Evolutionary conservation across 2,888 invertebrate species (phyloP).

Genomic region (Macrosoma leucophasiata): DNA sequence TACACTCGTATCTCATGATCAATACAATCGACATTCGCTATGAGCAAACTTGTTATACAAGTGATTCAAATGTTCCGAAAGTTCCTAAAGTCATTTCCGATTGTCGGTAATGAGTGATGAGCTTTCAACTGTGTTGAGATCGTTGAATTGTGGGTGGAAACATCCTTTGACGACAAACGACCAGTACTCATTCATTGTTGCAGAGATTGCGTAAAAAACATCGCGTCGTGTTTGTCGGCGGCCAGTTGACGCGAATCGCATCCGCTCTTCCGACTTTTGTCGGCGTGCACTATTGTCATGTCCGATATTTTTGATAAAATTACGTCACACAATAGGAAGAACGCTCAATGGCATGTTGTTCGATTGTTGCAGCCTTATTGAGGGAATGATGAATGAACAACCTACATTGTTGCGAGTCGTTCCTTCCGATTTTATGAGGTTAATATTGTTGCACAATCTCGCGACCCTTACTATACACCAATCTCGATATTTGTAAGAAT

Average conservation of each 20-base stretch:
- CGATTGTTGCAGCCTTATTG: constrained; percentile 70
- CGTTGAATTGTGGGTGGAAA: constrained; percentile 73
- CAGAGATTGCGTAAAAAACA: constrained; percentile 61
- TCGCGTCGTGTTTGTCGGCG: constrained; percentile 55
- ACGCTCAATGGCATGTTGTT: constrained; percentile 64
- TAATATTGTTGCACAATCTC: constrained; percentile 50
- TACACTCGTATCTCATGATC: constrained; percentile 32
- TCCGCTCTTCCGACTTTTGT: constrained; percentile 75
- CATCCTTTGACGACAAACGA: constrained; percentile 65
- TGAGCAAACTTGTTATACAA: constrained; percentile 40
- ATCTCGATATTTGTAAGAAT: constrained; percentile 3
- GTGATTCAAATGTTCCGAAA: constrained; percentile 60
- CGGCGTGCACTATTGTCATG: constrained; percentile 55
- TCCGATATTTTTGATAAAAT: constrained; percentile 73
- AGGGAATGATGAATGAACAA: constrained; percentile 62
- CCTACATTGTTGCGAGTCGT: constrained; percentile 39
- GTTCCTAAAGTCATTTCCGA: constrained; percentile 64
- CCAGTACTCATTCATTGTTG: constrained; percentile 39
- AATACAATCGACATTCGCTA: constrained; percentile 33
- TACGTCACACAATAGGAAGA: constrained; percentile 63
- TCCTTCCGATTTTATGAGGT: constrained; percentile 61
- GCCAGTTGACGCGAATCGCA: constrained; percentile 68
- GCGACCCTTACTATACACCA: constrained; percentile 45
- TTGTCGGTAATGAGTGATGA: constrained; percentile 69
- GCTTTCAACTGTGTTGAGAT: constrained; percentile 29